phyloP scores from a whole-genome alignment of 2,113 vertebrate species.

The Xenopus laevis region DNA sequence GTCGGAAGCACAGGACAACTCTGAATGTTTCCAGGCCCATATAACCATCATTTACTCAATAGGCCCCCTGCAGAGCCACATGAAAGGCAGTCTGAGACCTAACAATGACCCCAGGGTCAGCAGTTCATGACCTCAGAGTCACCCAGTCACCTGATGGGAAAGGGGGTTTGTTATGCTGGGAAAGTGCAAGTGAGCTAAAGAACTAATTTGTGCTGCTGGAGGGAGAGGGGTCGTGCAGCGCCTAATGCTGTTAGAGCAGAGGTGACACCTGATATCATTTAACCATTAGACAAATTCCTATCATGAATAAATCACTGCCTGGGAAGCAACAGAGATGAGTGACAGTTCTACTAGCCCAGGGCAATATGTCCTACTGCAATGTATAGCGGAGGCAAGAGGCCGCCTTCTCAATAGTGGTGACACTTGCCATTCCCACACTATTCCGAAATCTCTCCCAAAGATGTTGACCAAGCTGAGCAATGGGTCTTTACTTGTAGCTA shows the following conservation, averaged over 20 bases:
- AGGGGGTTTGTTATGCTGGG: slow-evolving; percentile 2
- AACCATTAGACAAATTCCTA: not conserved
- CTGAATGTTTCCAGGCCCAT: slow-evolving; percentile 15
- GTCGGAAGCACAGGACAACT: not conserved
- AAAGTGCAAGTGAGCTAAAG: not conserved
- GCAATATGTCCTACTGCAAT: no score
- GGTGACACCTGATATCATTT: slow-evolving; percentile 24
- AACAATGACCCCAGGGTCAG: slow-evolving; percentile 20
- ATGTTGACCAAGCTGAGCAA: no score
- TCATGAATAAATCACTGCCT: no score
- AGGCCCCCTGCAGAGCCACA: slow-evolving; percentile 27
- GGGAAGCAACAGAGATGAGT: no score
- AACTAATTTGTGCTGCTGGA: slow-evolving; percentile 1
- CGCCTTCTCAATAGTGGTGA: no score
- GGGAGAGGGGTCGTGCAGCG: not conserved
- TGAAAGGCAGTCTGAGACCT: slow-evolving; percentile 32
- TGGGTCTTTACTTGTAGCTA: no score
- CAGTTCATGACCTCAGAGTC: slow-evolving; percentile 26
- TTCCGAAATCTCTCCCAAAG: no score
- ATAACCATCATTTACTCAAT: not conserved
- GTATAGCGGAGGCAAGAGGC: no score
- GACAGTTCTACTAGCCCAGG: no score
- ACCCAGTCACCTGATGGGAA: slow-evolving; percentile 24
- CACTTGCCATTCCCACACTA: no score
- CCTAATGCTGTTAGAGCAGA: slow-evolving; percentile 11